Conservation (phyloP, 2,113 vertebrate genomes). For the Polypterus bichir region DNA sequence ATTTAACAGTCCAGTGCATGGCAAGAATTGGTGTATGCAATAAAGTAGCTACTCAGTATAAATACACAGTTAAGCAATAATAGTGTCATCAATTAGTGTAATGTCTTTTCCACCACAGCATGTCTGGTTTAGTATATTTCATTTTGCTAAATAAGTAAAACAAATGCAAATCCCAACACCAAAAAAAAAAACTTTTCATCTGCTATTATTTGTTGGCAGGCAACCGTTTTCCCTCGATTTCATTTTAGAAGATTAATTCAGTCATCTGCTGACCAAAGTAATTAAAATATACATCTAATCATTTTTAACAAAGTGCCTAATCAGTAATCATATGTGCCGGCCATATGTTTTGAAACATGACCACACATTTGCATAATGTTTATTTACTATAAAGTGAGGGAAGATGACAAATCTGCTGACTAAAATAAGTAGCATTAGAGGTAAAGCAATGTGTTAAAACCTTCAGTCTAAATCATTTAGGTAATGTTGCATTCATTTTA, state of each 20-base stretch:
- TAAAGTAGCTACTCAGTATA: no score
- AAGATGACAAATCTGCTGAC: slow-evolving; percentile 71
- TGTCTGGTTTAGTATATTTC: no score
- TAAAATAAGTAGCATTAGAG: slow-evolving; percentile 64
- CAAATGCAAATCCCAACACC: no score
- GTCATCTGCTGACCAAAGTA: slow-evolving; percentile 42
- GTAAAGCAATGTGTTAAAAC: slow-evolving; percentile 63
- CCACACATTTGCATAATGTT: slow-evolving; percentile 58
- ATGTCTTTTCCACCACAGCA: no score
- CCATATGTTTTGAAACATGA: slow-evolving; percentile 60
- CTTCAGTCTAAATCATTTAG: slow-evolving; percentile 72
- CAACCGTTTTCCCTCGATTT: neutral
- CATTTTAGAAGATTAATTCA: slow-evolving; percentile 3
- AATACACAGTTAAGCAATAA: no score
- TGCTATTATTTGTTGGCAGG: neutral
- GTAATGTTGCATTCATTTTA: slow-evolving; percentile 77
- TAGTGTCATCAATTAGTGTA: no score
- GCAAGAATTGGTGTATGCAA: no score
- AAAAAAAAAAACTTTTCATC: neutral
- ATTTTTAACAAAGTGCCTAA: slow-evolving; percentile 44
- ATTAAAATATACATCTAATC: slow-evolving; percentile 35
- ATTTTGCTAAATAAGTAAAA: no score
- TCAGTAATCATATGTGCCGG: slow-evolving; percentile 40
- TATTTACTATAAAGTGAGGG: slow-evolving; percentile 60
- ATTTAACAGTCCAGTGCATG: no score